phyloP scores from a whole-genome alignment of 2,888 invertebrate species.

The Drosophila peninsularis region DNA sequence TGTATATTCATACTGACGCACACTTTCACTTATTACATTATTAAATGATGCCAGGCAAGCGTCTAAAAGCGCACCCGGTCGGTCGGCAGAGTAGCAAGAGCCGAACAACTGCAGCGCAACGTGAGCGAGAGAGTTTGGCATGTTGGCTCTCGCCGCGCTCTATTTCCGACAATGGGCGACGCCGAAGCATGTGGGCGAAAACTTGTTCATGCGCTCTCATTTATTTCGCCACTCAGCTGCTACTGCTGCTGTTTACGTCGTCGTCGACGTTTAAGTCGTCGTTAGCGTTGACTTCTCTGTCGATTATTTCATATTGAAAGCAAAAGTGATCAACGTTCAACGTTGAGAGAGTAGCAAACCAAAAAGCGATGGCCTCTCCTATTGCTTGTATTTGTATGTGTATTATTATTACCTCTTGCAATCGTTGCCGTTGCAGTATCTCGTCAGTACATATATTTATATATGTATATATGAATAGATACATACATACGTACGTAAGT shows the following conservation, averaged over 20 bases:
- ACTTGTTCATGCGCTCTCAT: constrained; percentile 66
- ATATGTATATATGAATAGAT: background rate
- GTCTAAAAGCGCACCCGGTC: constrained; percentile 70
- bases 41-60: constrained; percentile 80
- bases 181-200: constrained; percentile 72
- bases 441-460: constrained; percentile 2
- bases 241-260: constrained; percentile 11
- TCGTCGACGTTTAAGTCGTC: constrained; percentile 20
- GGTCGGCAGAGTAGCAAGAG: constrained; percentile 32
- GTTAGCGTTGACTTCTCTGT: constrained; percentile 30
- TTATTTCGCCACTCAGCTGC: constrained; percentile 36
- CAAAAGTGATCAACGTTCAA: constrained; percentile 83
- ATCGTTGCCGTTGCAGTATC: constrained; percentile 49
- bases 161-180: constrained; percentile 47
- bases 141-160: constrained; percentile 43
- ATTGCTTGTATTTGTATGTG: constrained; percentile 13
- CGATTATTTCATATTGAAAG: constrained; percentile 84
- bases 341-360: constrained; percentile 46
- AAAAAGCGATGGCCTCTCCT: constrained; percentile 38
- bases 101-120: constrained; percentile 17
- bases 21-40: constrained; percentile 95
- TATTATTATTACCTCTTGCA: constrained; percentile 52
- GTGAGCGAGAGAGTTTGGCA: constrained; percentile 21
- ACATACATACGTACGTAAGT: background rate
- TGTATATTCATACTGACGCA: constrained; percentile 10